Evolutionary conservation across 2,888 invertebrate genomes (phyloP), one percentile per base, ranked within the genome.

Genomic region (Parnassius orleans): DNA sequence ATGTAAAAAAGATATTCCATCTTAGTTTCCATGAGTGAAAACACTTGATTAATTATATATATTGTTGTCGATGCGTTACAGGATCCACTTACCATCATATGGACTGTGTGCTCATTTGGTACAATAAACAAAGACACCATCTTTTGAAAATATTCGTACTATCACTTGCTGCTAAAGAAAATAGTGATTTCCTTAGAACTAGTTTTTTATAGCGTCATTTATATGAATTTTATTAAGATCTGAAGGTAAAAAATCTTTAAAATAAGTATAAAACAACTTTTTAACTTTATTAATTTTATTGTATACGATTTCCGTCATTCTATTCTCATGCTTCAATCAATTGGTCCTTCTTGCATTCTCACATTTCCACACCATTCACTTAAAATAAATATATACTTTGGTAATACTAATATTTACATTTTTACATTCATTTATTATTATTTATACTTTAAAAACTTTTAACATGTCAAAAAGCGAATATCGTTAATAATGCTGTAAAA

Each of bases 371-470:
- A 46, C n/a, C 48, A 53, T 50, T 51, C 61, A 47, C 55, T 51
- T 63, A 53, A 9, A 19, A 12, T 43, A 11, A 14, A 64, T 60
- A 57, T 60, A 64, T 60, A 60, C 51, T 33, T 33, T 33, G 7
- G 0, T 33, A 33, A 33, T 1, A 7, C 33, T 33, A 33, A 33
- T 33, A 33, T 64, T 54, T 73, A 73, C 72, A 73, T 72, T 70
- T 70, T 61, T 71, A 72, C 69, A 70, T 63, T 60, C 60, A 41
- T 66, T 46, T 41, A 14, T 56, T 52, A 58, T 53, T 60, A n/a
- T 57, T 33, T 1, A 33, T 33, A 33, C 7, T 54, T 48, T 57
- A 44, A 46, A 62, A 57, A 48, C 33, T 59, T 53, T 53, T 56
- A 61, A 56, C 52, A 63, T 63, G 43, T 56, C 55, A 60, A 63